Conservation (phyloP, 64 coral and sea anemone genomes). For the Montipora sp. region DNA sequence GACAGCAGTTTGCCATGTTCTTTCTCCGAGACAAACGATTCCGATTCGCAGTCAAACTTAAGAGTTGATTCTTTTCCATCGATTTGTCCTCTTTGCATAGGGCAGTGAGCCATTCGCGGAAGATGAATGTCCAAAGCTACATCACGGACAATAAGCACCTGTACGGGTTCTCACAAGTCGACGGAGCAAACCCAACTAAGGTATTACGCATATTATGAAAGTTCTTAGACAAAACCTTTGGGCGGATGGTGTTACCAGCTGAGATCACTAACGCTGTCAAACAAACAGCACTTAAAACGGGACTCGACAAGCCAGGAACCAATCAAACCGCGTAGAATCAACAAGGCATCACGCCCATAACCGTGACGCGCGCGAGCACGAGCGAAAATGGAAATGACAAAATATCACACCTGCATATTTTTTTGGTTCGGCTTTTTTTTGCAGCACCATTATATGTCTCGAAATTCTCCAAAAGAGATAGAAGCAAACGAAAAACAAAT, state of each 20-base stretch:
- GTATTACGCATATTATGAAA: conserved; percentile 1
- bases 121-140: background rate
- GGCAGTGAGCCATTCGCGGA: conserved; percentile 40
- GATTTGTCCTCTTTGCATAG: conserved; percentile 29
- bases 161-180: background rate
- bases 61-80: conserved; percentile 54
- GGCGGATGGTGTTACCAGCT: conserved; percentile 22
- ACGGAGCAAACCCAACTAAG: conserved; percentile 1
- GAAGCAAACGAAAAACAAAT: background rate
- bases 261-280: conserved; percentile 44
- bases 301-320: background rate
- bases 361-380: background rate
- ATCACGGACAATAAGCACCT: background rate
- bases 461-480: background rate
- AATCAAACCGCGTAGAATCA: background rate
- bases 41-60: conserved; percentile 41
- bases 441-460: background rate
- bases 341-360: conserved; percentile 3
- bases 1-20: conserved; percentile 12
- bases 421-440: background rate
- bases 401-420: background rate
- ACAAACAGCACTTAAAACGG: background rate
- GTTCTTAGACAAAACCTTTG: background rate
- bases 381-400: conserved; percentile 32
- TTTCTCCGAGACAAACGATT: conserved; percentile 7